Evolutionary conservation across 2,888 invertebrate genomes (phyloP).

Genomic region (Bombylius discolor): DNA sequence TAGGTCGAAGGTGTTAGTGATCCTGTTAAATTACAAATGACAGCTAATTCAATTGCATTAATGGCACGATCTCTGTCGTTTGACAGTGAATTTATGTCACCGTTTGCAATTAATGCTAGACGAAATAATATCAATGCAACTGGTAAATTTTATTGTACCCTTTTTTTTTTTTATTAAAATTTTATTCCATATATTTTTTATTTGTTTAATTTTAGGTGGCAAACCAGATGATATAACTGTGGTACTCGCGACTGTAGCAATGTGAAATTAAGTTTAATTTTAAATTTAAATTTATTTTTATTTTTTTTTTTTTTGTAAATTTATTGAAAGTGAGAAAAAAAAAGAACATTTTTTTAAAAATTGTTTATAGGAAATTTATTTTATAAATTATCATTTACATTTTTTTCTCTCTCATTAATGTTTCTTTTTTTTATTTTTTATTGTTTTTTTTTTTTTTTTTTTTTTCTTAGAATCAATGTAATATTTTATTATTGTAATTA

Average conservation of each 20-base stretch:
- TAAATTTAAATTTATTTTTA: background rate
- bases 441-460: background rate
- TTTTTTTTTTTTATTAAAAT: background rate
- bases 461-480: too few species aligned
- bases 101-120: conserved; percentile 85
- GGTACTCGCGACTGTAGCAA: conserved; percentile 84
- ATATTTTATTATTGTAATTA: too few species aligned
- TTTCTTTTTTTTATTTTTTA: background rate
- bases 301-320: background rate
- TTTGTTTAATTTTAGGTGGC: conserved; percentile 52
- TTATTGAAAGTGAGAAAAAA: background rate
- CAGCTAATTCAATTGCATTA: conserved; percentile 88
- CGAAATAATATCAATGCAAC: conserved; percentile 87
- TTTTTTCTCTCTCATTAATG: background rate
- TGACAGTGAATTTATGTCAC: conserved; percentile 89
- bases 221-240: conserved; percentile 99
- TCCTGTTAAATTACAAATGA: conserved; percentile 67
- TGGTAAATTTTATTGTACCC: conserved; percentile 41
- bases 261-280: conserved; percentile 31
- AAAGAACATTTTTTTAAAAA: too few species aligned
- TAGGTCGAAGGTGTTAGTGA: conserved; percentile 55
- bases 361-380: background rate
- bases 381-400: background rate
- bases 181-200: background rate
- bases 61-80: conserved; percentile 90